Evolutionary conservation across 2,113 vertebrate genomes (phyloP).

Genomic region (Lonchura striata): DNA sequence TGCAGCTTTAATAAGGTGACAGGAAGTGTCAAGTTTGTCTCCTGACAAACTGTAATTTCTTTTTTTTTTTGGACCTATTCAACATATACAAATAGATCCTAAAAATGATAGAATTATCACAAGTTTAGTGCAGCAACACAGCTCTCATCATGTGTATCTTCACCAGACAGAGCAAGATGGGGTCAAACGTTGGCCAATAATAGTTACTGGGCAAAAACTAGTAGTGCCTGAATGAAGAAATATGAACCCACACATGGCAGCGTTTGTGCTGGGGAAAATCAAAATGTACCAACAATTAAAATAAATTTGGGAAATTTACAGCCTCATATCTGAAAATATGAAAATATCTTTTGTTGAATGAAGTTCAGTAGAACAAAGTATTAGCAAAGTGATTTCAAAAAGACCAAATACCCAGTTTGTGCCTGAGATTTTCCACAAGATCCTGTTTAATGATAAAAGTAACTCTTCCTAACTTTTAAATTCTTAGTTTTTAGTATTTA

Average conservation of each 20-base stretch:
- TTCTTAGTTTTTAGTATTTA: background rate
- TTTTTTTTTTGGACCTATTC: background rate
- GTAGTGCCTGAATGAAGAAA: background rate
- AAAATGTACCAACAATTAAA: background rate
- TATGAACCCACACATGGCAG: background rate
- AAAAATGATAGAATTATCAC: background rate
- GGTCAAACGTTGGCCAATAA: background rate
- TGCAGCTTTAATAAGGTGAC: background rate
- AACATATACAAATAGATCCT: background rate
- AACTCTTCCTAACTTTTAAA: background rate
- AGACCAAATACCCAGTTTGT: fast-evolving
- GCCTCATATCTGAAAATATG: background rate
- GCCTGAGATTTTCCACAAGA: background rate
- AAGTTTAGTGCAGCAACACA: background rate
- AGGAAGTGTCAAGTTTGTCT: background rate
- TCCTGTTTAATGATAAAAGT: background rate
- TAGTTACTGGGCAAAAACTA: background rate
- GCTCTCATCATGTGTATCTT: background rate
- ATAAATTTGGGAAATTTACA: background rate
- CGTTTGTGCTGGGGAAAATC: background rate
- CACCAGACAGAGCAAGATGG: background rate
- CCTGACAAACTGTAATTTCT: background rate
- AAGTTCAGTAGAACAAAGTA: background rate
- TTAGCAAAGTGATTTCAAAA: background rate
- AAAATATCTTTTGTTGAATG: background rate